A percentile compares a stretch with the other conserved stretches of the same genome.
Conservation (phyloP, 2,113 vertebrate species). For the Sminthopsis crassicaudata region DNA sequence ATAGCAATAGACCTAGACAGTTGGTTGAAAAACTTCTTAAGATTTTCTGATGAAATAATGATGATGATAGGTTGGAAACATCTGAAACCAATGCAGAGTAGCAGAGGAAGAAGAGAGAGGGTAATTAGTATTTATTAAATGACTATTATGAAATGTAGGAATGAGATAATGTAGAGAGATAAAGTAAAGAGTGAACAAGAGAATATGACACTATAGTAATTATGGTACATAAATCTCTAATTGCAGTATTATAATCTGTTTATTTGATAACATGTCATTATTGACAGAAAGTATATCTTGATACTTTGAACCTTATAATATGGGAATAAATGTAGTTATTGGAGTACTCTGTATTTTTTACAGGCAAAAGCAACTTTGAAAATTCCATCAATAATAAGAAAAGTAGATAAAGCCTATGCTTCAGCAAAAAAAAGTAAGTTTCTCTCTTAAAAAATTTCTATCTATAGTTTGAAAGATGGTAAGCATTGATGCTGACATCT, state of each 20-base stretch:
- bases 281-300: neutral
- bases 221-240: neutral
- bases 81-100: neutral
- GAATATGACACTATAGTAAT: neutral
- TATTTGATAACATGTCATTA: neutral
- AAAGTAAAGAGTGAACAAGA: neutral
- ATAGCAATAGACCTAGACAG: neutral
- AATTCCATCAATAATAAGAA: constrained; percentile 91
- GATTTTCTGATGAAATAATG: neutral
- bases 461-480: neutral
- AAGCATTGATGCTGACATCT: neutral
- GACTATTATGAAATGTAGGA: neutral
- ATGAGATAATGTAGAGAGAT: too few relatives aligned
- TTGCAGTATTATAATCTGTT: fast-evolving
- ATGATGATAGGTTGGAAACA: neutral
- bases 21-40: neutral
- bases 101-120: neutral
- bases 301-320: too few relatives aligned
- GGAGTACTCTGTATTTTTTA: constrained; percentile 49
- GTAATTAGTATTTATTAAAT: neutral
- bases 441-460: neutral
- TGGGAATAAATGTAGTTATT: neutral
- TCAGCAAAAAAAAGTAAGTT: constrained; percentile 89
- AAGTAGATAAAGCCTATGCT: constrained; percentile 90
- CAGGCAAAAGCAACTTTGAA: constrained; percentile 96